phyloP scores from a whole-genome alignment of 1,140 invertebrate genomes.

The Nilaparvata lugens region DNA sequence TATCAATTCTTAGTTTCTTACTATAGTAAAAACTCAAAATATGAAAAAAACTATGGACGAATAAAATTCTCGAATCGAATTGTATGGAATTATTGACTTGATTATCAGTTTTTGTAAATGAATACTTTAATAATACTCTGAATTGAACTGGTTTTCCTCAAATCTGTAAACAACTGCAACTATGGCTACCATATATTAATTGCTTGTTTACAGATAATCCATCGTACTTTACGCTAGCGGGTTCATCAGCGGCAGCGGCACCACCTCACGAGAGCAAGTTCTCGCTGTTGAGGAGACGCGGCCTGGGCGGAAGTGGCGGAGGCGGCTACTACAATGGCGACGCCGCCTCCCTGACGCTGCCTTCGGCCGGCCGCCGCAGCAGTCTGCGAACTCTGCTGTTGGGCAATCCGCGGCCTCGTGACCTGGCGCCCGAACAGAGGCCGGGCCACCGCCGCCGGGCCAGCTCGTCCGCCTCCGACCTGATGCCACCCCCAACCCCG shows the following conservation, averaged over 20 bases:
- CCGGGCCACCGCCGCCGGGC: neutral
- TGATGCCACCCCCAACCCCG: neutral
- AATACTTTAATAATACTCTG: too few species aligned
- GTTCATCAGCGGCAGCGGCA: slow-evolving; percentile 18
- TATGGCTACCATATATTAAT: too few species aligned
- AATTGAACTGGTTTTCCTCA: too few species aligned
- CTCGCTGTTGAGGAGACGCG: slow-evolving; percentile 28
- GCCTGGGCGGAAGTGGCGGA: neutral
- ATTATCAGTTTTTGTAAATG: too few species aligned
- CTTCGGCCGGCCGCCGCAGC: slow-evolving; percentile 34
- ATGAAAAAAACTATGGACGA: too few species aligned
- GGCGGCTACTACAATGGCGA: too few species aligned
- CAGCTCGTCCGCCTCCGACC: slow-evolving; percentile 5
- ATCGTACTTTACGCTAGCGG: slow-evolving; percentile 46
- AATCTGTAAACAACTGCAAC: too few species aligned
- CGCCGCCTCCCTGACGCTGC: too few species aligned
- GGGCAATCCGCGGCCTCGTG: slow-evolving; percentile 44
- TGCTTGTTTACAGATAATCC: slow-evolving; percentile 45
- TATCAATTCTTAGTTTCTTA: too few species aligned
- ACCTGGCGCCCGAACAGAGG: slow-evolving; percentile 40
- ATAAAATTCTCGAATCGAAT: too few species aligned
- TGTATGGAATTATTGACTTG: too few species aligned
- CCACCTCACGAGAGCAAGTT: slow-evolving; percentile 17
- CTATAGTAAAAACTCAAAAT: too few species aligned
- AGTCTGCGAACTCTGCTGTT: slow-evolving; percentile 35